These are phyloP conservation scores for Actenoides lindsayi DNA, from an alignment of 2,113 vertebrate genomes.

Conservation along the genomic window DNA sequence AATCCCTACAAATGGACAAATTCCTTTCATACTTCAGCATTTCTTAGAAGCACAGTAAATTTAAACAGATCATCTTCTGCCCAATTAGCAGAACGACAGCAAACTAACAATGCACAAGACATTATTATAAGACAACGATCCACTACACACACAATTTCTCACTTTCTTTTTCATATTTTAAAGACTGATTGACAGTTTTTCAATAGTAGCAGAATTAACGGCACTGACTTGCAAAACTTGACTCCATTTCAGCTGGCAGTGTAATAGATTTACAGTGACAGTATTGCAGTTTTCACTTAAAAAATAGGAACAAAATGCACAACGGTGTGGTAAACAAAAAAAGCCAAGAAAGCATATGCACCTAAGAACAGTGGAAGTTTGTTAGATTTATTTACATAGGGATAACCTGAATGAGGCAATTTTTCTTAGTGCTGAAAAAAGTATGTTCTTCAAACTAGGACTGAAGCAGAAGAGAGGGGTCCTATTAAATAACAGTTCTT, in stretches of 20 bases:
- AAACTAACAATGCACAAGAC: neutral
- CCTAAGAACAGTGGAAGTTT: constrained; percentile 32
- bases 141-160: neutral
- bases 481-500: neutral
- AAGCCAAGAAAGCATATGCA: constrained; percentile 47
- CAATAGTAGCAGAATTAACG: constrained; percentile 1
- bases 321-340: constrained; percentile 35
- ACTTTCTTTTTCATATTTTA: neutral
- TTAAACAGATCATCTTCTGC: constrained; percentile 1
- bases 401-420: constrained; percentile 17
- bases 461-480: neutral
- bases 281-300: constrained; percentile 15
- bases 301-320: constrained; percentile 52
- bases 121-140: neutral
- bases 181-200: constrained; percentile 8
- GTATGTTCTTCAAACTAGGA: constrained; percentile 31
- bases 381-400: neutral
- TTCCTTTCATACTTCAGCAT: neutral
- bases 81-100: neutral
- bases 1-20: constrained; percentile 1
- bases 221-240: neutral
- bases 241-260: constrained; percentile 31
- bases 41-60: neutral
- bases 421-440: constrained; percentile 54
- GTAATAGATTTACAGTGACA: constrained; percentile 23